A percentile compares a stretch with the other conserved stretches of the same genome.
These are phyloP conservation scores for Odontocolon sp. DNA, from an alignment of 2,888 invertebrate genomes.

Conservation along the genomic window DNA sequence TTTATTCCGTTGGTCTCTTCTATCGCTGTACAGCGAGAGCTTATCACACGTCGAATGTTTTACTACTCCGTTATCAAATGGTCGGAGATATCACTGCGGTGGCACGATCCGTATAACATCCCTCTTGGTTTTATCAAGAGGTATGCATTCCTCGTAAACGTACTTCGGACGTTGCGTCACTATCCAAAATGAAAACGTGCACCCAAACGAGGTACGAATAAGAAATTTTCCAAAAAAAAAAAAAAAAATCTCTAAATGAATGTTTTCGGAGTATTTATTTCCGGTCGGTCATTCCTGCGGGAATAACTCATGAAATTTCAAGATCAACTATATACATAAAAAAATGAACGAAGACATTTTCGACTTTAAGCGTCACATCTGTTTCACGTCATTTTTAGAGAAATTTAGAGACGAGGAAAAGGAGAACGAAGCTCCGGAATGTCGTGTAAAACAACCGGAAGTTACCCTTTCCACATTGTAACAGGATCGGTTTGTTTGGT, in stretches of 20 bases:
- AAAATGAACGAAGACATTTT: constrained; percentile 20
- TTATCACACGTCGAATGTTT: constrained; percentile 24
- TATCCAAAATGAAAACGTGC: constrained; percentile 2
- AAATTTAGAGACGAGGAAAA: neutral
- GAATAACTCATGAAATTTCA: neutral
- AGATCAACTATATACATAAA: constrained; percentile 33
- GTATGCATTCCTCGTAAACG: neutral
- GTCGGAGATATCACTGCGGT: constrained; percentile 13
- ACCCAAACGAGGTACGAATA: too few species aligned
- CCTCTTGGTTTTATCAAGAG: neutral
- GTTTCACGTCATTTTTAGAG: constrained; percentile 24
- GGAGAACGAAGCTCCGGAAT: neutral
- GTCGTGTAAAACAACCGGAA: neutral
- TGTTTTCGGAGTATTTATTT: neutral
- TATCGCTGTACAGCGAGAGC: neutral
- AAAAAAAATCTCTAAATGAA: neutral
- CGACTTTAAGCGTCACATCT: constrained; percentile 46
- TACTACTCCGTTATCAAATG: constrained; percentile 27
- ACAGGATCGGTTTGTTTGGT: neutral
- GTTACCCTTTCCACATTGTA: constrained; percentile 24
- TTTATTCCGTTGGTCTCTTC: neutral
- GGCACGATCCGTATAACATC: constrained; percentile 1
- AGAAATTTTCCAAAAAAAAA: too few species aligned
- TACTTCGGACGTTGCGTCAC: constrained; percentile 3
- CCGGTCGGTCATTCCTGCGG: neutral